phyloP scores from a whole-genome alignment of 1,140 invertebrate species.

The Triops longicaudatus region DNA sequence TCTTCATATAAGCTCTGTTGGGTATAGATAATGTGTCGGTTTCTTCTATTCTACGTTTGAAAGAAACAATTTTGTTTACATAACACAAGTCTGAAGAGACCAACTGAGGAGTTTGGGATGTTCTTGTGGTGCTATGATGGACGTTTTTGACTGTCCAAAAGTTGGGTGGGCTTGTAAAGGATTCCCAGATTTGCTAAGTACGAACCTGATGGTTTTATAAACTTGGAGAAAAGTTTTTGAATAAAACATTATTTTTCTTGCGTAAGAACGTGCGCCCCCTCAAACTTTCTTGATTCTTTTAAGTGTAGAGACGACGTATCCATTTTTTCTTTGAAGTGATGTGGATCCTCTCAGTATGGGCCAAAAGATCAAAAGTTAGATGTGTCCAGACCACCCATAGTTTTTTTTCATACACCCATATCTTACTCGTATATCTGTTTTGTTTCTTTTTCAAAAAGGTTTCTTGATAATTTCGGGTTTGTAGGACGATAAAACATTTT shows the following conservation, averaged over 20 bases:
- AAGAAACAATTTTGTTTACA: not conserved
- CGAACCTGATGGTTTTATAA: not conserved
- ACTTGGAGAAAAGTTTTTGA: not conserved
- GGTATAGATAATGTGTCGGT: too few species aligned
- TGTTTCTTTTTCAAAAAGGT: not conserved
- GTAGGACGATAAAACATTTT: not conserved
- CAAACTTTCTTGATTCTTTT: not conserved
- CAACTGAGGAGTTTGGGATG: not conserved
- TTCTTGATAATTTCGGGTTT: not conserved
- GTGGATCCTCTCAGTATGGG: slow-evolving; percentile 1
- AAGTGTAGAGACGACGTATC: not conserved
- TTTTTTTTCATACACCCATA: not conserved
- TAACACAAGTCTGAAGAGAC: not conserved
- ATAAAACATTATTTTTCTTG: slow-evolving; percentile 8
- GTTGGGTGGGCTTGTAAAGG: too few species aligned
- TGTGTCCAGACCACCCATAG: not conserved
- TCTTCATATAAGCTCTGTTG: too few species aligned
- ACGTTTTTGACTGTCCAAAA: too few species aligned
- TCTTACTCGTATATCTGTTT: not conserved
- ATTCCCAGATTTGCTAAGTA: too few species aligned
- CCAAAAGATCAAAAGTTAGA: not conserved
- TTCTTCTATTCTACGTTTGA: too few species aligned
- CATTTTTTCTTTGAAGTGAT: not conserved
- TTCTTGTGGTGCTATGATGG: not conserved
- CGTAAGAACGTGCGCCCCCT: not conserved